Evolutionary conservation across 2,113 vertebrate species (phyloP), one percentile per base, ranked within the genome.

Genomic region (Columba janthina): DNA sequence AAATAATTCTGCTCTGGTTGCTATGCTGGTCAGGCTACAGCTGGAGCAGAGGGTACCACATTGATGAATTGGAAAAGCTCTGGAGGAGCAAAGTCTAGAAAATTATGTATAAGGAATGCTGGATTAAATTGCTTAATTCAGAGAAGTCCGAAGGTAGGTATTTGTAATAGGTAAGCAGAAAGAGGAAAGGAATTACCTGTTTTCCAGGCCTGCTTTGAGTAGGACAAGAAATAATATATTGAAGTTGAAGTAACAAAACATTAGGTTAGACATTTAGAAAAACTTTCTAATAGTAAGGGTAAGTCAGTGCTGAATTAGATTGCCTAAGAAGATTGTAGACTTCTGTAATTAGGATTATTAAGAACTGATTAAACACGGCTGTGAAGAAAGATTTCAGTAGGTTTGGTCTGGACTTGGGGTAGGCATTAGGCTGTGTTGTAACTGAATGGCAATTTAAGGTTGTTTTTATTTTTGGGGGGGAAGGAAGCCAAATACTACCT

Each of bases 381-480:
- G 20, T 42, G 72, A 60, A 71, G 28, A 80, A 78, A 62, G 2
- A 42, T 66, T 81, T 66, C 42, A 58, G 3, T 56, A 4, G 31
- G 20, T 15, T 21, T 83, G 44, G 46, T 54, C 10, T 16, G 42
- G 13, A 11, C 36, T 26, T 64, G 24, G 6, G 17, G 12, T 31
- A 22, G 29, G 4, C 4, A 0, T 73, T 64, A 24, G 18, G 6
- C 4, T 0, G 2, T 69, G 7, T 44, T 92, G 5, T 72, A 64
- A 60, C 6, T 62, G 28, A 69, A 57, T 29, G 34, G 18, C 38
- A 64, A 5, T 75, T 60, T 16, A 61, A 48, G 28, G 44, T 17
- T 17, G 1, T 9, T 71, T 24, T 46, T 36, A 1, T 0, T 28
- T 29, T 61, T 46, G 15, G 5, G 11, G 3, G 5, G 42, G 16